These are phyloP conservation scores for Chelonus formosanus DNA, from an alignment of 2,888 invertebrate species.

Conservation along the genomic window DNA sequence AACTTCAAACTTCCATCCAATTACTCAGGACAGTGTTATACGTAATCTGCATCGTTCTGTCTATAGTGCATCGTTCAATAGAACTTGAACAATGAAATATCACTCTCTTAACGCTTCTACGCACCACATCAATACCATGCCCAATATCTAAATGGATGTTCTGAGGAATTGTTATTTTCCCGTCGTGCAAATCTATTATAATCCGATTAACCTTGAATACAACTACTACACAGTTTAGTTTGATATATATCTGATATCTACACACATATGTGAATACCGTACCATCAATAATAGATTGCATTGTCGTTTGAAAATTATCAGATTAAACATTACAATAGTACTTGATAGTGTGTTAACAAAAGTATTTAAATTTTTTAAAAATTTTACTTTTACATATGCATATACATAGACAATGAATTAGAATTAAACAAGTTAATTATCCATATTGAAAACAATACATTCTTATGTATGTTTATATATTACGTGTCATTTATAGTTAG, in stretches of 20 bases:
- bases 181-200: conserved; percentile 4
- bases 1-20: neutral
- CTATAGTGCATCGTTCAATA: neutral
- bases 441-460: too few species aligned
- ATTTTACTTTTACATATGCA: too few species aligned
- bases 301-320: neutral
- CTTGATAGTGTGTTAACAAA: too few species aligned
- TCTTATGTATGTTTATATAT: too few species aligned
- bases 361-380: too few species aligned
- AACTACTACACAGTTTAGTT: neutral
- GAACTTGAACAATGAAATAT: neutral
- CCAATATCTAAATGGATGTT: conserved; percentile 1
- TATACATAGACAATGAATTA: too few species aligned
- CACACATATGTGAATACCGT: conserved; percentile 1
- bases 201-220: conserved; percentile 6
- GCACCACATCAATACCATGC: conserved; percentile 2
- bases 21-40: neutral
- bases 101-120: conserved; percentile 10
- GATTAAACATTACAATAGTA: neutral
- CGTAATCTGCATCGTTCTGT: neutral
- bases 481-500: too few species aligned
- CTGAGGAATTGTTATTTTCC: conserved; percentile 8
- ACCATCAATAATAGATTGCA: conserved; percentile 1
- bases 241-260: neutral
- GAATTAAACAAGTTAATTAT: too few species aligned